These are phyloP conservation scores for Vireo griseus DNA, from an alignment of 2,797 vertebrate genomes.

Conservation along the genomic window DNA sequence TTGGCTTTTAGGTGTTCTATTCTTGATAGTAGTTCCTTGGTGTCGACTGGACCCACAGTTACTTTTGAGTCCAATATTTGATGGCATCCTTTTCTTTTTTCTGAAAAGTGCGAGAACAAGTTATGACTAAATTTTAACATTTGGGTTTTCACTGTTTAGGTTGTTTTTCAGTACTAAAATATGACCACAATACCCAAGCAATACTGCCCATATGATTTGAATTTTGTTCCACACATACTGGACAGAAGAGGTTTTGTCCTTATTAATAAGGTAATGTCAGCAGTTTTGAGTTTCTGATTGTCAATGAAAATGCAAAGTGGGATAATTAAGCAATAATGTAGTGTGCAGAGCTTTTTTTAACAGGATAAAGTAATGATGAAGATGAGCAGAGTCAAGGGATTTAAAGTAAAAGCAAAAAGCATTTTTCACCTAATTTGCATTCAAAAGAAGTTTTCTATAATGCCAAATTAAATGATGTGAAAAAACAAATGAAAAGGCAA, in stretches of 20 bases:
- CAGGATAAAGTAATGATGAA: slow-evolving; percentile 19
- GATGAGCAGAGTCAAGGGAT: slow-evolving; percentile 7
- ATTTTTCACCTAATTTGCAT: slow-evolving; percentile 55
- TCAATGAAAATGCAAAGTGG: neutral
- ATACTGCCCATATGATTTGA: neutral
- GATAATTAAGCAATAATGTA: slow-evolving; percentile 49
- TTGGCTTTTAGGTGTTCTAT: neutral
- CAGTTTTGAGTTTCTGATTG: slow-evolving; percentile 27
- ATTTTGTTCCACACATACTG: neutral
- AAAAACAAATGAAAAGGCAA: slow-evolving; percentile 41
- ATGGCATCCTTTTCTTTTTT: neutral
- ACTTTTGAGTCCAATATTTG: neutral
- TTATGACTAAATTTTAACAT: neutral
- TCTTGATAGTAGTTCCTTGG: neutral
- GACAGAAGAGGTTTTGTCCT: neutral
- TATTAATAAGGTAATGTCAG: slow-evolving; percentile 1
- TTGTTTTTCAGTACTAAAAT: neutral
- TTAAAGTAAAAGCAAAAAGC: slow-evolving; percentile 27
- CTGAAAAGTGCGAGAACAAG: neutral
- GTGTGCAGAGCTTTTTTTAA: neutral
- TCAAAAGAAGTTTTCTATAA: slow-evolving; percentile 27
- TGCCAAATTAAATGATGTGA: slow-evolving; percentile 25
- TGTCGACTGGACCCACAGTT: neutral
- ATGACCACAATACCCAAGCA: neutral
- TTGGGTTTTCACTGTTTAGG: fast-evolving